Conservation (phyloP, 2,888 invertebrate genomes). For the Melieria crassipennis region DNA sequence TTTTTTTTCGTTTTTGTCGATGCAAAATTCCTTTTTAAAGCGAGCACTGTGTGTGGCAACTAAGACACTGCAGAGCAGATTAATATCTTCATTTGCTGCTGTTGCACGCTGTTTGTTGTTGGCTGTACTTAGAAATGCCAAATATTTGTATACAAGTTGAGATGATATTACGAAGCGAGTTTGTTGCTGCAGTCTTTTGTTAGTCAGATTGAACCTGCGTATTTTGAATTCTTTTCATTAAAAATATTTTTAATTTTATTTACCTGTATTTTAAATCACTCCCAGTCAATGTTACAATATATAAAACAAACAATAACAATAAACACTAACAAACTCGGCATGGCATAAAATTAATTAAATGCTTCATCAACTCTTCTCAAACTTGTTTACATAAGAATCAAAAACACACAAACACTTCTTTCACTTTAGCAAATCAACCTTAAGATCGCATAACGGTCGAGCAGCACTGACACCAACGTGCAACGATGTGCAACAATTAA, state of each 20-base stretch:
- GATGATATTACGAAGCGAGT: slow-evolving; percentile 2
- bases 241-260: too few relatives aligned
- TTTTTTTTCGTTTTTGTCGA: slow-evolving; percentile 5
- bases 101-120: slow-evolving; percentile 2
- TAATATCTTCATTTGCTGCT: slow-evolving; percentile 16
- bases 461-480: neutral
- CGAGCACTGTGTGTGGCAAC: slow-evolving; percentile 38
- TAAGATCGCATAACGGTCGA: neutral
- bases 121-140: neutral
- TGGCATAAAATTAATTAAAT: neutral
- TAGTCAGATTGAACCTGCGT: neutral
- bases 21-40: slow-evolving; percentile 12
- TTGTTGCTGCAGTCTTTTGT: slow-evolving; percentile 39
- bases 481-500: slow-evolving; percentile 35
- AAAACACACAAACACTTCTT: too few relatives aligned
- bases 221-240: too few relatives aligned
- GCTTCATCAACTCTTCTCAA: too few relatives aligned
- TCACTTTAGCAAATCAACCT: too few relatives aligned
- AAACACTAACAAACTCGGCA: too few relatives aligned
- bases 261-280: too few relatives aligned
- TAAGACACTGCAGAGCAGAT: neutral
- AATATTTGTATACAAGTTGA: neutral
- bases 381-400: too few relatives aligned
- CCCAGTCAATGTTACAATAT: too few relatives aligned
- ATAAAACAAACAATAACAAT: too few relatives aligned